A percentile compares a stretch with the other conserved stretches of the same genome.
These are phyloP conservation scores for Melanerpes aurifrons DNA, from an alignment of 2,113 vertebrate genomes.

Conservation along the genomic window DNA sequence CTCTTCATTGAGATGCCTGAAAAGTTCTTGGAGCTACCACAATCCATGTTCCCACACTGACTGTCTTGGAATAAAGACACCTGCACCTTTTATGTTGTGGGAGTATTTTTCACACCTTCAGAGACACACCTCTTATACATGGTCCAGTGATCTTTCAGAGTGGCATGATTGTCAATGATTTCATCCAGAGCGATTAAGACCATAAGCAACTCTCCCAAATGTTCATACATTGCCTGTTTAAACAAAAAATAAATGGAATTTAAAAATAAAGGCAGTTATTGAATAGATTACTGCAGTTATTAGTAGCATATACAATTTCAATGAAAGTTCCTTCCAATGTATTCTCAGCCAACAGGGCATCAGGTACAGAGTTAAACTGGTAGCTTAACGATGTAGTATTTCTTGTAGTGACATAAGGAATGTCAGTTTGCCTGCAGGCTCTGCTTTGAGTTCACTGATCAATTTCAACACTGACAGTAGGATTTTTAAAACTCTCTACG, in stretches of 20 bases:
- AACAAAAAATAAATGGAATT: not conserved
- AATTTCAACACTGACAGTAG: not conserved
- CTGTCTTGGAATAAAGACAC: not conserved
- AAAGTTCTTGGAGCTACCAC: not conserved
- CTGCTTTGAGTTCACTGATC: not conserved
- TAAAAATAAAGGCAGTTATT: constrained; percentile 27
- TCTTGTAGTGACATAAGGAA: not conserved
- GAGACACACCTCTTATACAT: constrained; percentile 96
- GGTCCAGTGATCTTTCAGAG: constrained; percentile 96
- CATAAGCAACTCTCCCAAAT: constrained; percentile 91
- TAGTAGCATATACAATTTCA: not conserved
- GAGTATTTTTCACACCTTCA: not conserved
- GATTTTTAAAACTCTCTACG: not conserved
- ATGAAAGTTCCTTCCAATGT: not conserved
- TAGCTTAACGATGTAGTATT: not conserved
- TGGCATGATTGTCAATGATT: constrained; percentile 93
- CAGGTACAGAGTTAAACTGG: not conserved
- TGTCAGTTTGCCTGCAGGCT: not conserved
- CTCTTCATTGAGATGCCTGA: not conserved
- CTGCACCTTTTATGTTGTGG: not conserved
- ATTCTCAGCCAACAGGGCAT: not conserved
- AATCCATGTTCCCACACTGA: not conserved
- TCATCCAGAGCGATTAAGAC: constrained; percentile 95
- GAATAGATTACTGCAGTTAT: not conserved
- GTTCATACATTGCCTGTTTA: constrained; percentile 91